A percentile compares a stretch with the other conserved stretches of the same genome.
These are phyloP conservation scores for Megathymus violae DNA, from an alignment of 1,140 invertebrate species.

Conservation along the genomic window DNA sequence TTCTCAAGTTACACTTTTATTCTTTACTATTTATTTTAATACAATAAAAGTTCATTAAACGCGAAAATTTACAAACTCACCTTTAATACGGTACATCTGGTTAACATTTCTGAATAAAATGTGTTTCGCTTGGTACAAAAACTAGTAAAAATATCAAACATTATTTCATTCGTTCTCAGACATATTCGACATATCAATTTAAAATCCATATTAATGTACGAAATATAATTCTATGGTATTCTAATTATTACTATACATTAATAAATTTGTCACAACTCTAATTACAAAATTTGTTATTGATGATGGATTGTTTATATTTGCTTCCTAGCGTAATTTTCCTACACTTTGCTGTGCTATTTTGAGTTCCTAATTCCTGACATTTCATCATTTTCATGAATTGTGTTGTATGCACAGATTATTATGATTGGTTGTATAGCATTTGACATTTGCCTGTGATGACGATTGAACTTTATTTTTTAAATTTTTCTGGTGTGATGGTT, in stretches of 20 bases:
- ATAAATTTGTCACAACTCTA: no score
- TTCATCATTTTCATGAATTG: no score
- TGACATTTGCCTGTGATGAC: no score
- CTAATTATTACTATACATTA: no score
- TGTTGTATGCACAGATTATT: no score
- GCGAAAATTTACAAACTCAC: conserved; percentile 36
- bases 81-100: conserved; percentile 65
- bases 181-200: conserved; percentile 67
- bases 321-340: background rate
- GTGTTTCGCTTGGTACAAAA: conserved; percentile 65
- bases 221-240: conserved; percentile 3
- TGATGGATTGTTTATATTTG: background rate
- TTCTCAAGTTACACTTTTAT: conserved; percentile 1
- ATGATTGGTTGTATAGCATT: no score
- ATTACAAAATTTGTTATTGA: background rate
- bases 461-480: no score
- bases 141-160: conserved; percentile 65
- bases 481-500: no score
- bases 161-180: conserved; percentile 55
- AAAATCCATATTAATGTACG: conserved; percentile 53
- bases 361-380: no score
- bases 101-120: conserved; percentile 66
- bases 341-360: background rate
- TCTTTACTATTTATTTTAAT: background rate
- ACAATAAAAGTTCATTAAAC: background rate